phyloP scores from a whole-genome alignment of 2,113 vertebrate genomes.

The Periophthalmus modestus region DNA sequence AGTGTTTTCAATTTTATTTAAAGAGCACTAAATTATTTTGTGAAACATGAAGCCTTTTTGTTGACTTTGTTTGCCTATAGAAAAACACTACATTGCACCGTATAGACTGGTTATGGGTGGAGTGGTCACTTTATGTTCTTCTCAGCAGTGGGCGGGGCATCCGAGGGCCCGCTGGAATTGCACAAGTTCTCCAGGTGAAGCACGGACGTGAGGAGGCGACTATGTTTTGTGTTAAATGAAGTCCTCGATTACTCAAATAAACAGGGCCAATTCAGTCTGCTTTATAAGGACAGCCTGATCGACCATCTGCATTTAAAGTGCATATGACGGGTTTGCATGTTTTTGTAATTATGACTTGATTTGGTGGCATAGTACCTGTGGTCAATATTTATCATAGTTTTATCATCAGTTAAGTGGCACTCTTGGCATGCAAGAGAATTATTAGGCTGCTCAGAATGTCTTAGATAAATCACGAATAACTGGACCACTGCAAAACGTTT shows the following conservation, averaged over 20 bases:
- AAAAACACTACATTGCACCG: conserved; percentile 63
- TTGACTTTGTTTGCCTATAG: conserved; percentile 62
- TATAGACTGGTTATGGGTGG: conserved; percentile 47
- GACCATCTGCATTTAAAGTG: neutral
- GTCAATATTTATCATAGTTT: too few relatives aligned
- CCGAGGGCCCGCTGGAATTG: conserved; percentile 60
- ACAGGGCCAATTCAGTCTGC: conserved; percentile 52
- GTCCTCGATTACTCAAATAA: conserved; percentile 47
- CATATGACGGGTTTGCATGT: too few relatives aligned
- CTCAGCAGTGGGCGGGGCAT: conserved; percentile 56
- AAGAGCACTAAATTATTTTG: conserved; percentile 76
- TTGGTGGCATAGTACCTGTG: too few relatives aligned
- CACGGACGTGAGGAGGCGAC: conserved; percentile 63
- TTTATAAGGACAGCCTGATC: conserved; percentile 33
- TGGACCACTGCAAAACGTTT: too few relatives aligned
- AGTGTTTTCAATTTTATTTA: conserved; percentile 76
- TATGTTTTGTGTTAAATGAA: conserved; percentile 60
- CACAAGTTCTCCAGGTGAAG: conserved; percentile 70
- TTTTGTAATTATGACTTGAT: too few relatives aligned
- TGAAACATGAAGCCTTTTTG: conserved; percentile 67
- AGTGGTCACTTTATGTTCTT: conserved; percentile 57
- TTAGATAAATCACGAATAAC: too few relatives aligned
- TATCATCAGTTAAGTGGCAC: too few relatives aligned
- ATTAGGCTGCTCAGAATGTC: too few relatives aligned
- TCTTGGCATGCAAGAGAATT: too few relatives aligned